Percentiles rank a stretch among this genome's conserved stretches.
These are phyloP conservation scores for Scaptomyza montana DNA, from an alignment of 1,140 invertebrate genomes.

Conservation along the genomic window DNA sequence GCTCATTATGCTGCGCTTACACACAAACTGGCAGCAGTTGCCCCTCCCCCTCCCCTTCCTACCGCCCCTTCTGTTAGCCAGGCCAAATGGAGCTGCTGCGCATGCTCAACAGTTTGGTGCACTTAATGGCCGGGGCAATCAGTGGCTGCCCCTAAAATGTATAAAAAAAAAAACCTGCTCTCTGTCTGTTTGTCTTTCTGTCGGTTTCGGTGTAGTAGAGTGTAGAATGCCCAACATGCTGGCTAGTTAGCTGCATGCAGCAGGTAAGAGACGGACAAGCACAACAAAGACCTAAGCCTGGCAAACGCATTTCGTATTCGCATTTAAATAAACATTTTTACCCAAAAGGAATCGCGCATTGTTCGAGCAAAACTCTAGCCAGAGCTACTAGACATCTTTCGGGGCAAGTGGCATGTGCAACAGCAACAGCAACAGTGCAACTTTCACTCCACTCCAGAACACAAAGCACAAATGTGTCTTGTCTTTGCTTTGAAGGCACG, in stretches of 20 bases:
- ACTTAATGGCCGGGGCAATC: constrained; percentile 80
- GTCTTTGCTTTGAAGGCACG: constrained; percentile 46
- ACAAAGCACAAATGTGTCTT: constrained; percentile 68
- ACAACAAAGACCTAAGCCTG: constrained; percentile 10
- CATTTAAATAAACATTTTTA: constrained; percentile 80
- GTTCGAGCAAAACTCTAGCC: constrained; percentile 51
- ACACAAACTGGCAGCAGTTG: constrained; percentile 38
- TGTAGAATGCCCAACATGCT: constrained; percentile 57
- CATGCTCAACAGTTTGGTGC: constrained; percentile 76
- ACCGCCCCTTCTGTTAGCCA: not conserved
- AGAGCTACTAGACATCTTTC: constrained; percentile 6
- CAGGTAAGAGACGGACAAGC: constrained; percentile 38
- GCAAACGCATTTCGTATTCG: constrained; percentile 70
- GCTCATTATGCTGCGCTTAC: constrained; percentile 80
- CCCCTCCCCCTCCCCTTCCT: not conserved
- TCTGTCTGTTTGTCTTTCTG: constrained; percentile 2
- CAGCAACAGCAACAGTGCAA: constrained; percentile 24
- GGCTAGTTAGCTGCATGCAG: constrained; percentile 57
- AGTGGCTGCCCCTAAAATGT: constrained; percentile 35
- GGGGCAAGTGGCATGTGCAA: constrained; percentile 32
- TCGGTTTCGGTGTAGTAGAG: not conserved
- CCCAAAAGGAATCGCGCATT: constrained; percentile 54
- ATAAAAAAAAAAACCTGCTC: not conserved
- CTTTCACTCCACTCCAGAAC: constrained; percentile 69
- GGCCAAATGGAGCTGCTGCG: constrained; percentile 61